These are phyloP conservation scores for Platynereis dumerilii DNA, from an alignment of 2,888 invertebrate species.

Conservation along the genomic window DNA sequence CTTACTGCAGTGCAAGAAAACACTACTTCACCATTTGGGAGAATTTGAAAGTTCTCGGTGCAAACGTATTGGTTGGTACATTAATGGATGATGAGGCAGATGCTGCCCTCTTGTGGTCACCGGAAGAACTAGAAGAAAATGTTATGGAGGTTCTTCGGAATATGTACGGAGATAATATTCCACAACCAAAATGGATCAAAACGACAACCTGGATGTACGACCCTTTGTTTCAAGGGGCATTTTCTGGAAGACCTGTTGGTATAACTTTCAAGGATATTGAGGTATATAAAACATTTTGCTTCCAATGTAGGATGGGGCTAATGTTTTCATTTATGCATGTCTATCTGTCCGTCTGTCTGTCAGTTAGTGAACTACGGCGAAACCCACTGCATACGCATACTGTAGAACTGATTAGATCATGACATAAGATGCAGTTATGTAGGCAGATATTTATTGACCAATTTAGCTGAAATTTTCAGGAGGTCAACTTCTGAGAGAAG, in stretches of 20 bases:
- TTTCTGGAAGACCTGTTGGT: conserved; percentile 4
- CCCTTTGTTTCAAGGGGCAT: not conserved
- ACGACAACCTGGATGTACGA: not conserved
- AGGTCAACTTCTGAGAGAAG: no score
- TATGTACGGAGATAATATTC: not conserved
- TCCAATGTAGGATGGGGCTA: no score
- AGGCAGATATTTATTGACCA: no score
- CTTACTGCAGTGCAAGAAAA: not conserved
- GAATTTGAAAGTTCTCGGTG: not conserved
- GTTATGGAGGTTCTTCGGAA: conserved; percentile 4
- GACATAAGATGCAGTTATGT: no score
- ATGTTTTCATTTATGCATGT: no score
- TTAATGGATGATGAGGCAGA: conserved; percentile 4
- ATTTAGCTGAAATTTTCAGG: no score
- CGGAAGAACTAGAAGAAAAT: not conserved
- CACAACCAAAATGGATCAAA: conserved; percentile 4
- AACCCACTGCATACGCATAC: no score
- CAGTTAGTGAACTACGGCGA: no score
- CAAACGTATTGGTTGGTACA: not conserved
- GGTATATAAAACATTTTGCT: no score
- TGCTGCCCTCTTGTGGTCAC: not conserved
- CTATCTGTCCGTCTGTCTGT: no score
- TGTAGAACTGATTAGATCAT: no score
- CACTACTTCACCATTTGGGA: conserved; percentile 1
- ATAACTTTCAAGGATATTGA: not conserved